phyloP scores from a whole-genome alignment of 2,113 vertebrate genomes.

The Neotoma lepida region DNA sequence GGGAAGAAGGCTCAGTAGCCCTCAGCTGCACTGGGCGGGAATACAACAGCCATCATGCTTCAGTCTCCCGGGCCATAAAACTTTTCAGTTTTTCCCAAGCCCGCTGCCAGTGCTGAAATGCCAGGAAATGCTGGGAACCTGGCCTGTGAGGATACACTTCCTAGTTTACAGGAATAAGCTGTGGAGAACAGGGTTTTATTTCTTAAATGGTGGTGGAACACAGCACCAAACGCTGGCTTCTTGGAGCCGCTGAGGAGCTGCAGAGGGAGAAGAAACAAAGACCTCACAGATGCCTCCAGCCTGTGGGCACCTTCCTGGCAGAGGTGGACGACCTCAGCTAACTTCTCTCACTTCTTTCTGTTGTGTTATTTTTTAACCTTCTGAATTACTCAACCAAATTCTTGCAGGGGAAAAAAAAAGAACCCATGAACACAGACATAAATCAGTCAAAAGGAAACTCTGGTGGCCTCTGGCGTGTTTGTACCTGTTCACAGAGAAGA shows the following conservation, averaged over 20 bases:
- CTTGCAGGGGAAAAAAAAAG: constrained; percentile 56
- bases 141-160: constrained; percentile 73
- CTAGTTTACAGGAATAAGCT: constrained; percentile 74
- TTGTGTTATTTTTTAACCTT: constrained; percentile 74
- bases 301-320: constrained; percentile 52
- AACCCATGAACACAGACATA: not conserved
- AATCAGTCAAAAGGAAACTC: constrained; percentile 75
- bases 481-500: constrained; percentile 53
- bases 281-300: constrained; percentile 58
- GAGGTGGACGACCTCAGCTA: not conserved
- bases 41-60: not conserved
- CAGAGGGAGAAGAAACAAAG: constrained; percentile 60
- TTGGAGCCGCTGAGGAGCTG: not conserved
- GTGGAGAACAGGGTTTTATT: constrained; percentile 72
- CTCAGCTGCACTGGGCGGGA: accelerated
- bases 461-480: constrained; percentile 22
- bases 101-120: constrained; percentile 68
- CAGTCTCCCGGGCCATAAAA: constrained; percentile 18
- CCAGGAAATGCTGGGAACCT: constrained; percentile 72
- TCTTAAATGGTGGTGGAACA: constrained; percentile 62
- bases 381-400: constrained; percentile 75
- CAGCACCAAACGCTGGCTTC: not conserved
- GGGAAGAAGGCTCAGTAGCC: not conserved
- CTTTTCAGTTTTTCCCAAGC: constrained; percentile 71
- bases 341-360: constrained; percentile 53